These are phyloP conservation scores for Gnatocerus cornutus DNA, from an alignment of 2,888 invertebrate species.

Conservation along the genomic window DNA sequence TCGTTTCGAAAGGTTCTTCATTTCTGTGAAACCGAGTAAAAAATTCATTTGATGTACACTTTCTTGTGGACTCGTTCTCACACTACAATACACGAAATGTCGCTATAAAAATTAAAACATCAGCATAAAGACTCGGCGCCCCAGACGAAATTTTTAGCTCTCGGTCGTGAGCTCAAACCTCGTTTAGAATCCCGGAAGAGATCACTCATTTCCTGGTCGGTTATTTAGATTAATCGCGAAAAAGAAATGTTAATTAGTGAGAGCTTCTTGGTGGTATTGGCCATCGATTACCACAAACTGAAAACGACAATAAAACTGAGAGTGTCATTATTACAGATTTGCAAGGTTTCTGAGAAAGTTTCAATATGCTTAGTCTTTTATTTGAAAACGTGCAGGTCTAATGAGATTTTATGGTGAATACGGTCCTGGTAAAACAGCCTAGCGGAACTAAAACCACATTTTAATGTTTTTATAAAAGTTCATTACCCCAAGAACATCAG, in stretches of 20 bases:
- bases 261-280: neutral
- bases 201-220: conserved; percentile 6
- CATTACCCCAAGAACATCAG: conserved; percentile 50
- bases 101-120: conserved; percentile 1
- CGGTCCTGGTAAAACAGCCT: conserved; percentile 48
- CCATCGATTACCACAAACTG: neutral
- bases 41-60: conserved; percentile 22
- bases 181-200: conserved; percentile 10
- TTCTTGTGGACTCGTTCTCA: conserved; percentile 6
- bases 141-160: too few relatives aligned
- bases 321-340: conserved; percentile 26
- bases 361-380: conserved; percentile 48
- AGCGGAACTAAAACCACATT: conserved; percentile 53
- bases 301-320: neutral
- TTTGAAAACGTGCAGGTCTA: conserved; percentile 49
- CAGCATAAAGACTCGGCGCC: too few relatives aligned
- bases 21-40: conserved; percentile 28
- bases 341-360: conserved; percentile 45
- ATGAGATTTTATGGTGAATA: conserved; percentile 50
- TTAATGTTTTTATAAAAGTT: conserved; percentile 53
- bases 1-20: conserved; percentile 27
- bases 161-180: too few relatives aligned
- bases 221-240: neutral
- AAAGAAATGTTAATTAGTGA: conserved; percentile 20
- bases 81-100: neutral